A percentile compares a stretch with the other conserved stretches of the same genome.
phyloP scores from a whole-genome alignment of 2,888 invertebrate genomes.

The Ectemnius lituratus region DNA sequence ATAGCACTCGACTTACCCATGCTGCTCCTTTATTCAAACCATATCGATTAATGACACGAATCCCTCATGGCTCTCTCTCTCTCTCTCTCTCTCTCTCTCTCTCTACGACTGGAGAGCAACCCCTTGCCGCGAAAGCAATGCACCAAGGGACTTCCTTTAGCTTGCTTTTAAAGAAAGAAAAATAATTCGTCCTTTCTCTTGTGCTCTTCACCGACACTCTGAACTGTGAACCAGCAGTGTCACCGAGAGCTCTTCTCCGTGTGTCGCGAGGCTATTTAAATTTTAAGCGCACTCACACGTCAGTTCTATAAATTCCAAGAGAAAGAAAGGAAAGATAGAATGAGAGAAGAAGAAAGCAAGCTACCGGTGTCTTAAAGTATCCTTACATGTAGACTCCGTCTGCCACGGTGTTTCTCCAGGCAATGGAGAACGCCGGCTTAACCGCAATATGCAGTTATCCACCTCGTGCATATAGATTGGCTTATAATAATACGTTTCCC shows the following conservation, averaged over 20 bases:
- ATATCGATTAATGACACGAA: constrained; percentile 70
- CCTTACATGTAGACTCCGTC: constrained; percentile 3
- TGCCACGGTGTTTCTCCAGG: not conserved
- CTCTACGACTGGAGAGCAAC: too few species aligned
- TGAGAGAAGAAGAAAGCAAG: not conserved
- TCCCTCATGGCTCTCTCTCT: constrained; percentile 45
- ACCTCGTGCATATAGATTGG: constrained; percentile 40
- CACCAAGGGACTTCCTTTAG: not conserved
- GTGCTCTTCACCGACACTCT: too few species aligned
- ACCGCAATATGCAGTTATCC: constrained; percentile 64
- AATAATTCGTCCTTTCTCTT: too few species aligned
- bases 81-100: too few species aligned
- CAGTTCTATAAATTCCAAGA: not conserved
- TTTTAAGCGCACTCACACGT: constrained; percentile 1
- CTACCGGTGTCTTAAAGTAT: constrained; percentile 12
- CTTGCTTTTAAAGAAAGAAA: not conserved
- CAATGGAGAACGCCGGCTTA: constrained; percentile 33
- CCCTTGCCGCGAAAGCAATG: not conserved
- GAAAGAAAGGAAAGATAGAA: too few species aligned
- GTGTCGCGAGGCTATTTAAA: constrained; percentile 6
- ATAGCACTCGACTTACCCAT: constrained; percentile 65
- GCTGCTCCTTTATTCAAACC: constrained; percentile 63
- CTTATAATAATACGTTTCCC: constrained; percentile 31
- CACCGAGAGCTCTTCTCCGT: too few species aligned
- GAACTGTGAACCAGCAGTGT: too few species aligned